Percentiles rank a stretch among this genome's conserved stretches.
These are phyloP conservation scores for Branchipolynoe longqiensis DNA, from an alignment of 2,888 invertebrate species.

Conservation along the genomic window DNA sequence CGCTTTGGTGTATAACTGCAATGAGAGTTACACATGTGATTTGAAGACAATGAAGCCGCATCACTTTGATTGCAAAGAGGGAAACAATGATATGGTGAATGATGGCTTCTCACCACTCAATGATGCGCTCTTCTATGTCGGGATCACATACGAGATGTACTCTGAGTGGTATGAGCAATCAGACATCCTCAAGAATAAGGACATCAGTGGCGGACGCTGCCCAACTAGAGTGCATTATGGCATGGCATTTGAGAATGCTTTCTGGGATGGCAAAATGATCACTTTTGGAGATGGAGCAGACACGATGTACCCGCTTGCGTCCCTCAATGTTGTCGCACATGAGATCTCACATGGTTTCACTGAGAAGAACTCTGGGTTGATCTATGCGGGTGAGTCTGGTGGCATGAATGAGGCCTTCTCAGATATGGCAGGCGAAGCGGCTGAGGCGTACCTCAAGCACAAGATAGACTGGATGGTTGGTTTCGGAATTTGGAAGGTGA, in stretches of 20 bases:
- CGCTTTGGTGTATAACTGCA: slow-evolving; percentile 68
- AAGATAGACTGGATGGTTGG: slow-evolving; percentile 65
- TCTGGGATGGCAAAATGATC: slow-evolving; percentile 65
- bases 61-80: slow-evolving; percentile 61
- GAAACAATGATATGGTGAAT: slow-evolving; percentile 64
- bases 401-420: slow-evolving; percentile 61
- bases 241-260: slow-evolving; percentile 69
- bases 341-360: slow-evolving; percentile 70
- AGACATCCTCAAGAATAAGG: slow-evolving; percentile 24
- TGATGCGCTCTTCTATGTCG: slow-evolving; percentile 70
- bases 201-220: slow-evolving; percentile 13
- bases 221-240: slow-evolving; percentile 69
- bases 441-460: slow-evolving; percentile 64
- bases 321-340: slow-evolving; percentile 68
- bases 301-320: slow-evolving; percentile 65
- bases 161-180: slow-evolving; percentile 68
- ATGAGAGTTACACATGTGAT: neutral
- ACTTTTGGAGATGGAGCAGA: slow-evolving; percentile 59
- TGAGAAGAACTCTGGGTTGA: slow-evolving; percentile 66
- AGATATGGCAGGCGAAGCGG: slow-evolving; percentile 69
- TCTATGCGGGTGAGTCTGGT: slow-evolving; percentile 61
- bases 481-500: slow-evolving; percentile 59
- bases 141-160: slow-evolving; percentile 69
- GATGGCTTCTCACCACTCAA: slow-evolving; percentile 67
- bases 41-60: slow-evolving; percentile 5